These are phyloP conservation scores for Nineta flava DNA, from an alignment of 2,888 invertebrate species.

Conservation along the genomic window DNA sequence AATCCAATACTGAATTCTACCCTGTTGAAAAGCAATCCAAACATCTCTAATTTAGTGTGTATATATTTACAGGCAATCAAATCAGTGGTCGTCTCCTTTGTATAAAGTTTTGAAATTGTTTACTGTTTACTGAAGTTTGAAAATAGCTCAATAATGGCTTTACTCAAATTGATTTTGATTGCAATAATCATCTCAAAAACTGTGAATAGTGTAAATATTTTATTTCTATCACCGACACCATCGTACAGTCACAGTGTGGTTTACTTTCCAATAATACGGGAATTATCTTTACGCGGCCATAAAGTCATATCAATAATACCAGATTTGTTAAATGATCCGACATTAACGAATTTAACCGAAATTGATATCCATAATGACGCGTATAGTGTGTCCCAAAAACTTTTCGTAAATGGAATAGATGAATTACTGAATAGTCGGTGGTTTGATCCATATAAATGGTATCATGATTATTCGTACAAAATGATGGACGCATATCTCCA, in stretches of 20 bases:
- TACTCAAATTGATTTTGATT: no score
- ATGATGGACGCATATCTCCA: constrained; percentile 9
- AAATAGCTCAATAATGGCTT: no score
- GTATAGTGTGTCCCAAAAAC: constrained; percentile 13
- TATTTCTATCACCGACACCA: constrained; percentile 25
- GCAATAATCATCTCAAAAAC: no score
- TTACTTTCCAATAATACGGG: constrained; percentile 25
- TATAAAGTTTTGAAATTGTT: no score
- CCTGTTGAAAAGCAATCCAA: no score
- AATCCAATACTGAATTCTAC: no score
- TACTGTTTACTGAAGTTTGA: no score
- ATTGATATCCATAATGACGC: constrained; percentile 22
- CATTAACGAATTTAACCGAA: constrained; percentile 23
- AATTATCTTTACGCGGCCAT: constrained; percentile 29
- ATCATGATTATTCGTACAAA: constrained; percentile 8
- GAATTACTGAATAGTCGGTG: background rate
- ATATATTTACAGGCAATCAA: no score
- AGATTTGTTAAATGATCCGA: constrained; percentile 19
- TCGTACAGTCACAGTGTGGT: constrained; percentile 32
- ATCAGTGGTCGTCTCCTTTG: no score
- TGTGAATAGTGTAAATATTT: constrained; percentile 15
- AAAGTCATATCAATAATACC: constrained; percentile 28
- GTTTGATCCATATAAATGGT: background rate
- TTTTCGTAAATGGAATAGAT: background rate
- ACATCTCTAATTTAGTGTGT: no score